Base-by-base conservation (phyloP, 2,797 vertebrate species). In the Xenops minutus region DNA sequence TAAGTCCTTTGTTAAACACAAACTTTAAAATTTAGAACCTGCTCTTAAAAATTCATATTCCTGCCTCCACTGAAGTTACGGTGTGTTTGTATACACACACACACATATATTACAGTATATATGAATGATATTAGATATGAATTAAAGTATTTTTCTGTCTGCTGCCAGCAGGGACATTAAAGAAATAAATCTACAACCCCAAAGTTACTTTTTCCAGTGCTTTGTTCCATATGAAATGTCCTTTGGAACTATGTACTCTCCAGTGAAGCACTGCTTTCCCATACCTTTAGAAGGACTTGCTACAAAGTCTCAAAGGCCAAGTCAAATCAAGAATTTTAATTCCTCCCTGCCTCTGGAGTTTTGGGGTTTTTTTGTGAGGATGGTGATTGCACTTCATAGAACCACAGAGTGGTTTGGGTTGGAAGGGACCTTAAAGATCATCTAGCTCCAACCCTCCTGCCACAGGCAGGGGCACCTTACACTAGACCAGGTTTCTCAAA, bases 121-220 rank as follows among this genome's bases (percentile, higher is more conserved):
- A 64, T 77, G 32, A 97, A 92, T 71, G 72, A 63, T 3, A 21
- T 46, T 71, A 86, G 54, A 36, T 14, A 59, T 19, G n/a, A 81
- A 87, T 62, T 69, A 22, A 51, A 86, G 62, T 84, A 91, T 81
- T 91, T 63, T 80, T 44, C 84, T 30, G 34, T 44, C 83, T 85
- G 61, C 74, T 91, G 85, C 87, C 54, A 83, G 56, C 39, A 97
- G 84, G 62, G 36, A 96, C 61, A 52, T 44, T 61, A 94, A 89
- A 94, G 74, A 97, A 95, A 95, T 87, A 95, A 78, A 88, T 34
- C 68, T 86, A 95, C 54, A 96, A 93, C 54, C 68, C 15, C n/a
- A 66, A 69, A 93, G 83, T 83, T 90, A 92, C 58, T 91, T 88
- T 95, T 95, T 62, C 56, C 82, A 39, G 15, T 92, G 92, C 96